Evolutionary conservation across 2,113 vertebrate species (phyloP).

Genomic region (Phyllostomus discolor): DNA sequence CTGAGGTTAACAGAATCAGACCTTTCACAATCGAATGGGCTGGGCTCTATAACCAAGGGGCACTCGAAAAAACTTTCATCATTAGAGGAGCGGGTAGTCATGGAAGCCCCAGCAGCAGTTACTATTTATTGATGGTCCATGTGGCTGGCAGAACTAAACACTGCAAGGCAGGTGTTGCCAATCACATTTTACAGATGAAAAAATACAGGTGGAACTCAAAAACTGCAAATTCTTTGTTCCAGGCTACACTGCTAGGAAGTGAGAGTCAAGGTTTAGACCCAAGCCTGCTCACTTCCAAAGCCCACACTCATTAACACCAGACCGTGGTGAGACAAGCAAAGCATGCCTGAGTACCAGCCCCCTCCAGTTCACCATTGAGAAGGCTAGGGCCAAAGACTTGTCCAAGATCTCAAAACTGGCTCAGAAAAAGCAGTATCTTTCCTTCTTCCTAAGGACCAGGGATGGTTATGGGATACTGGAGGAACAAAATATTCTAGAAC

Average conservation of each 20-base stretch:
- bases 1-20: neutral
- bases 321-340: neutral
- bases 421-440: neutral
- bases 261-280: neutral
- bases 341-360: neutral
- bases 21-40: neutral
- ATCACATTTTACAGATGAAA: neutral
- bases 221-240: neutral
- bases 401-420: neutral
- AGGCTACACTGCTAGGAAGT: neutral
- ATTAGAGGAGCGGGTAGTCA: accelerated
- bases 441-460: neutral
- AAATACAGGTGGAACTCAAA: neutral
- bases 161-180: no score
- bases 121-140: neutral
- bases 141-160: neutral
- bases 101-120: neutral
- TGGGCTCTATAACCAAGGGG: neutral
- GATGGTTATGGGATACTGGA: neutral
- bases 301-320: accelerated
- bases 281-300: neutral
- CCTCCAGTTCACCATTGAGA: neutral
- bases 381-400: no score
- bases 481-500: neutral
- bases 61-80: neutral